These are phyloP conservation scores for Gnathochromis pfefferi DNA, from an alignment of 2,113 vertebrate genomes.

Conservation along the genomic window DNA sequence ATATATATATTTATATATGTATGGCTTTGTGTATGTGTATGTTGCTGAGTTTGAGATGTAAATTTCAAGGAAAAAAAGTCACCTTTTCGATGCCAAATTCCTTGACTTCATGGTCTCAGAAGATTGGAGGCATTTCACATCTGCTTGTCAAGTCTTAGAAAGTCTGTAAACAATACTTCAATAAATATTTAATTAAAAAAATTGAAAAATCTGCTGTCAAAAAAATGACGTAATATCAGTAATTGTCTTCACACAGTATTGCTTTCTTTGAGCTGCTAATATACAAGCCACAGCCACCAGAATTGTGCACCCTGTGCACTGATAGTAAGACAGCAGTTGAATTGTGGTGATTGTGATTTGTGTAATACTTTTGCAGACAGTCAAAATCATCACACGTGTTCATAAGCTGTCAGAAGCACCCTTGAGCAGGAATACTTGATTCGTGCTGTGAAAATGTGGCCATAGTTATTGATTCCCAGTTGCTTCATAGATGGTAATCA, in stretches of 20 bases:
- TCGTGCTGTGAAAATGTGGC: not conserved
- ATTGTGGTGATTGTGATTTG: not conserved
- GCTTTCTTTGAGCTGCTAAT: not conserved
- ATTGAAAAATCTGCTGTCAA: not conserved
- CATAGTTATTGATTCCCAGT: not conserved
- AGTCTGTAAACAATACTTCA: not conserved
- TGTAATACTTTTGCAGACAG: not conserved
- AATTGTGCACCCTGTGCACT: not conserved
- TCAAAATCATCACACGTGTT: not conserved
- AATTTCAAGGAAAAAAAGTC: not conserved
- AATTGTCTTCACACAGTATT: not conserved
- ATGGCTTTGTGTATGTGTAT: rapidly evolving
- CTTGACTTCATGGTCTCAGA: not conserved
- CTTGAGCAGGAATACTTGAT: not conserved
- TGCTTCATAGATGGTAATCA: not conserved
- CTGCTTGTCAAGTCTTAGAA: not conserved
- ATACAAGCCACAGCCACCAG: not conserved
- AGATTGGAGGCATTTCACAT: not conserved
- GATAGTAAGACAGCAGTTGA: not conserved
- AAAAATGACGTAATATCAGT: not conserved
- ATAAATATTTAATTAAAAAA: not conserved
- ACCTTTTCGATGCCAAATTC: not conserved
- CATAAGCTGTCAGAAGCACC: not conserved
- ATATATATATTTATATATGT: not conserved
- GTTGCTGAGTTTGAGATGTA: not conserved